phyloP scores from a whole-genome alignment of 1,140 invertebrate species.

The Calephelis virginiensis region DNA sequence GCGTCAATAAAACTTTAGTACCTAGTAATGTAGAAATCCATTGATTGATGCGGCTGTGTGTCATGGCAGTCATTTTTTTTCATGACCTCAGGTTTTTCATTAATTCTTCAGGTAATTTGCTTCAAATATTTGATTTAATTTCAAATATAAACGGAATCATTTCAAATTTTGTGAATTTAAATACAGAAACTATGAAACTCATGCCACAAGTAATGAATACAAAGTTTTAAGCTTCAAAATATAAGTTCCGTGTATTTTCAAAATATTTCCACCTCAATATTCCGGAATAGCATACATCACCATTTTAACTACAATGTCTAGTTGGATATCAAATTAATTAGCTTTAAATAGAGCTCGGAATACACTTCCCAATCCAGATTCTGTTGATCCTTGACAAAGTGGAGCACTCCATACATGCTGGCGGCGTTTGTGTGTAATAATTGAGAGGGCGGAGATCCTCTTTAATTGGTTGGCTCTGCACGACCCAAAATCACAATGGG shows the following conservation, averaged over 20 bases:
- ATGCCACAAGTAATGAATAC: too few species aligned
- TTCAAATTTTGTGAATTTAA: too few species aligned
- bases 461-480: constrained; percentile 9
- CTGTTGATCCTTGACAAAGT: constrained; percentile 11
- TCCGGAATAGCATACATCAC: background rate
- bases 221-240: too few species aligned
- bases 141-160: too few species aligned
- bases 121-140: too few species aligned
- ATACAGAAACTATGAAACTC: too few species aligned
- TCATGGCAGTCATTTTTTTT: too few species aligned
- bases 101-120: too few species aligned
- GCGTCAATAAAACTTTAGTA: too few species aligned
- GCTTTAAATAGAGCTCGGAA: constrained; percentile 9
- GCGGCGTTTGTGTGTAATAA: constrained; percentile 5
- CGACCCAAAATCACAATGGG: constrained; percentile 15
- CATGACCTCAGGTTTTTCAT: too few species aligned
- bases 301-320: constrained; percentile 4
- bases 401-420: constrained; percentile 3
- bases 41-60: too few species aligned
- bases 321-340: constrained; percentile 13
- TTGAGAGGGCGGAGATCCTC: constrained; percentile 6
- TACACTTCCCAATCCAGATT: constrained; percentile 3
- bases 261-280: constrained; percentile 2
- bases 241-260: background rate
- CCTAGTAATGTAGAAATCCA: too few species aligned